phyloP scores from a whole-genome alignment of 2,888 invertebrate species.

The Sialis fuliginosa region DNA sequence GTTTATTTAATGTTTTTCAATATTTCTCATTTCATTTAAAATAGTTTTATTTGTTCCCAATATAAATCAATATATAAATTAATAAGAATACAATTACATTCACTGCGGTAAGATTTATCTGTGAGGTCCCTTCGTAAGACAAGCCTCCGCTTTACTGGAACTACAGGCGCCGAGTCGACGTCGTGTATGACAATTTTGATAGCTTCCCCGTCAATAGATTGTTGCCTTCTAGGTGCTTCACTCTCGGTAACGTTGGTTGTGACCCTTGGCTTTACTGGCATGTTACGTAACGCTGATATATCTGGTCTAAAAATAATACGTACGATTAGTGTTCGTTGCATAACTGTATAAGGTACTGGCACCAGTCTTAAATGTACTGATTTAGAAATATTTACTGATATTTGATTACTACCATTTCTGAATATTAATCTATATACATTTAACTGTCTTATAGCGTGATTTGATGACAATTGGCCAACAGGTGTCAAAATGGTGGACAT shows the following conservation, averaged over 20 bases:
- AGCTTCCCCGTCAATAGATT: constrained; percentile 78
- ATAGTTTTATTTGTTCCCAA: no score
- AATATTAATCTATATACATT: no score
- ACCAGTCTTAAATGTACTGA: no score
- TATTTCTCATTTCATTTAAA: no score
- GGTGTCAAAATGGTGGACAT: no score
- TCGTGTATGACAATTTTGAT: constrained; percentile 88
- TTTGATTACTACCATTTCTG: no score
- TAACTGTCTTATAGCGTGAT: no score
- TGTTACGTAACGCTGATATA: constrained; percentile 34
- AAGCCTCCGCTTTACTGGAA: constrained; percentile 54
- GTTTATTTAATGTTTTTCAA: no score
- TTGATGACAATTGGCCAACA: no score
- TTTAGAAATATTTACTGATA: no score
- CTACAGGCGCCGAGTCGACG: constrained; percentile 56
- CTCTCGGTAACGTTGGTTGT: constrained; percentile 44
- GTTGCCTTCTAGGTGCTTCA: constrained; percentile 50
- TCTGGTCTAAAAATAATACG: constrained; percentile 42
- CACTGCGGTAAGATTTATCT: constrained; percentile 74
- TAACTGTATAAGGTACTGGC: background rate
- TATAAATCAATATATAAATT: background rate
- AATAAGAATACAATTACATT: constrained; percentile 24
- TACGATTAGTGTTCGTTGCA: background rate
- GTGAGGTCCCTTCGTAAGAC: constrained; percentile 58
- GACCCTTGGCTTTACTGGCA: constrained; percentile 35